These are phyloP conservation scores for Cheumatopsyche charites DNA, from an alignment of 1,140 invertebrate genomes.

Conservation along the genomic window DNA sequence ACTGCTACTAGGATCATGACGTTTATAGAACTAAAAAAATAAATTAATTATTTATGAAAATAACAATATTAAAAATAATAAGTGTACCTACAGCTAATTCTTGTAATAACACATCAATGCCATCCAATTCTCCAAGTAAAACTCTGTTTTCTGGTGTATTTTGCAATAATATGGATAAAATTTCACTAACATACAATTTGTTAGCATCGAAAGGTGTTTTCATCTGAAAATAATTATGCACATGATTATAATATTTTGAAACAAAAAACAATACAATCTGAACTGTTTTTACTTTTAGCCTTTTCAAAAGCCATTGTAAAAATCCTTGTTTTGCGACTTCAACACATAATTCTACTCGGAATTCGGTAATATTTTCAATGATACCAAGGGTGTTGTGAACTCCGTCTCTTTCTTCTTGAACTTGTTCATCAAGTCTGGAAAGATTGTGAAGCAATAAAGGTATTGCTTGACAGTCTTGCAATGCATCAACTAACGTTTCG, in stretches of 20 bases:
- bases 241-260: not conserved
- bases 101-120: constrained; percentile 95
- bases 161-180: constrained; percentile 94
- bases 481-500: constrained; percentile 75
- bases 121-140: constrained; percentile 88
- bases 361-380: constrained; percentile 92
- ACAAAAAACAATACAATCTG: constrained; percentile 30
- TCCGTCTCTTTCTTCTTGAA: constrained; percentile 95
- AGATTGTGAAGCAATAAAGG: constrained; percentile 93
- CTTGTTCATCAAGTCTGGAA: constrained; percentile 89
- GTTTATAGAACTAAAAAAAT: constrained; percentile 82
- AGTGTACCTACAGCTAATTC: constrained; percentile 81
- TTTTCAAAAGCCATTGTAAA: constrained; percentile 89
- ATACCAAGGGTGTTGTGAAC: constrained; percentile 96
- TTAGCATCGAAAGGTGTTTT: constrained; percentile 92
- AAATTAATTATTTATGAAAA: constrained; percentile 5
- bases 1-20: constrained; percentile 86
- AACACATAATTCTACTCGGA: constrained; percentile 79
- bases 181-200: constrained; percentile 95
- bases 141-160: constrained; percentile 83
- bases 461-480: constrained; percentile 89
- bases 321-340: constrained; percentile 90
- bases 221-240: constrained; percentile 53
- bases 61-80: constrained; percentile 7
- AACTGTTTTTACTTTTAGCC: constrained; percentile 70